These are phyloP conservation scores for Phaonia tiefii DNA, from an alignment of 2,888 invertebrate genomes.

Conservation along the genomic window DNA sequence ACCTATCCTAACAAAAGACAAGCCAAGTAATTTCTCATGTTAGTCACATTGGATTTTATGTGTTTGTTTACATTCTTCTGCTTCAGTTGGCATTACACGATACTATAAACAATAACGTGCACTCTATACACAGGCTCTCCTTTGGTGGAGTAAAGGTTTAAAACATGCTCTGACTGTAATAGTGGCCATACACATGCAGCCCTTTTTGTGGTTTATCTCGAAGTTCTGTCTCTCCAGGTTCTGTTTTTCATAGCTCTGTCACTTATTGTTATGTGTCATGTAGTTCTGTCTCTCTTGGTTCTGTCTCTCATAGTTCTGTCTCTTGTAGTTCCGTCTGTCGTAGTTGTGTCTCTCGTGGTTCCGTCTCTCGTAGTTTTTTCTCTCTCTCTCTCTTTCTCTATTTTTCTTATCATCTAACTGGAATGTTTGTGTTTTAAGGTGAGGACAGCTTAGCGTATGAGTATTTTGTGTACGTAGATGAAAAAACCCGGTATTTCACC, in stretches of 20 bases:
- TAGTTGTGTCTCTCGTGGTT: not conserved
- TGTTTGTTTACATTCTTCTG: conserved; percentile 63
- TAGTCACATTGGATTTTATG: conserved; percentile 16
- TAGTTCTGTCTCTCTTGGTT: not conserved
- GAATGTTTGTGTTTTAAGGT: not conserved
- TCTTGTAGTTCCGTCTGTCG: not conserved
- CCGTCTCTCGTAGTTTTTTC: not conserved
- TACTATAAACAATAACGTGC: conserved; percentile 49
- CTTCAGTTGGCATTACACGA: conserved; percentile 43
- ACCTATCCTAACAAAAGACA: not conserved
- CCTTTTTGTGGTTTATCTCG: too few relatives aligned
- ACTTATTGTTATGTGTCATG: not conserved
- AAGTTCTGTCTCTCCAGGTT: too few relatives aligned
- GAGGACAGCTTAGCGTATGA: conserved; percentile 10
- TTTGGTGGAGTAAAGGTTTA: too few relatives aligned
- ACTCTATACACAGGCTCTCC: not conserved
- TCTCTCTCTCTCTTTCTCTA: not conserved
- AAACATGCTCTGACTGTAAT: too few relatives aligned
- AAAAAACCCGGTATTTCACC: conserved; percentile 5
- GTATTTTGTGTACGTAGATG: not conserved
- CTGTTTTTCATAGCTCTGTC: too few relatives aligned
- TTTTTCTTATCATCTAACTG: conserved; percentile 17
- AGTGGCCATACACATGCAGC: too few relatives aligned
- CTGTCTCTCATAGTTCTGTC: not conserved
- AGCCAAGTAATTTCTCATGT: conserved; percentile 27